Conservation (phyloP, 1,140 invertebrate species). For the Drosophila pachea region DNA sequence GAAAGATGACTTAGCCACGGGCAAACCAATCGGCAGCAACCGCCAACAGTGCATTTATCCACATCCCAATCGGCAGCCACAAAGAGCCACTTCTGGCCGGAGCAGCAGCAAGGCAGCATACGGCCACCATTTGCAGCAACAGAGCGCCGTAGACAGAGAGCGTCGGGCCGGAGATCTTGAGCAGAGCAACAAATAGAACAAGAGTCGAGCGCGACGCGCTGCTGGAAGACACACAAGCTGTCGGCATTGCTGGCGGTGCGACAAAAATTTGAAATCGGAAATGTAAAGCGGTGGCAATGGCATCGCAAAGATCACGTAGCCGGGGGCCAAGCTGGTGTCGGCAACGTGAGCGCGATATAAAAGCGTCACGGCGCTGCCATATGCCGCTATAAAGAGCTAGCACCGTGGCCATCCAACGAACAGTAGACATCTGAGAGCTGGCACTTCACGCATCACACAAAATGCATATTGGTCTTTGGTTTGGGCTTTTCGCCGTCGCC, state of each 20-base stretch:
- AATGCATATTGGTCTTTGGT: constrained; percentile 71
- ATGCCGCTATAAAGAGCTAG: constrained; percentile 66
- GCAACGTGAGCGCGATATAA: constrained; percentile 49
- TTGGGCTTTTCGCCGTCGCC: constrained; percentile 71
- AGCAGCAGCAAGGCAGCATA: too few species aligned
- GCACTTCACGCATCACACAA: constrained; percentile 57
- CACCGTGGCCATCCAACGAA: constrained; percentile 47
- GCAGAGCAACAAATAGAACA: constrained; percentile 13
- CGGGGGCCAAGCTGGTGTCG: constrained; percentile 38
- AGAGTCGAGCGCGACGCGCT: not conserved
- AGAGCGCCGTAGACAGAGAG: too few species aligned
- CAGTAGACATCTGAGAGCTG: constrained; percentile 57
- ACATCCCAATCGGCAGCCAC: too few species aligned
- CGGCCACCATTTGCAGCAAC: too few species aligned
- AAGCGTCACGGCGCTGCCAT: constrained; percentile 22
- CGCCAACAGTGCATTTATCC: too few species aligned
- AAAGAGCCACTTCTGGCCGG: too few species aligned
- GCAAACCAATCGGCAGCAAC: too few species aligned
- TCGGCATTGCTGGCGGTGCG: constrained; percentile 32
- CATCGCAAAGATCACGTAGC: constrained; percentile 68
- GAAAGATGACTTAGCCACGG: too few species aligned
- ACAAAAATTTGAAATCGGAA: constrained; percentile 58
- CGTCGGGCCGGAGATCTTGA: constrained; percentile 3
- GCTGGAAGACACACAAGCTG: not conserved
- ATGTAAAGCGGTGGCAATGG: constrained; percentile 62